Base-by-base conservation (phyloP, 2,888 invertebrate genomes). In the Caenorhabditis sp. region DNA sequence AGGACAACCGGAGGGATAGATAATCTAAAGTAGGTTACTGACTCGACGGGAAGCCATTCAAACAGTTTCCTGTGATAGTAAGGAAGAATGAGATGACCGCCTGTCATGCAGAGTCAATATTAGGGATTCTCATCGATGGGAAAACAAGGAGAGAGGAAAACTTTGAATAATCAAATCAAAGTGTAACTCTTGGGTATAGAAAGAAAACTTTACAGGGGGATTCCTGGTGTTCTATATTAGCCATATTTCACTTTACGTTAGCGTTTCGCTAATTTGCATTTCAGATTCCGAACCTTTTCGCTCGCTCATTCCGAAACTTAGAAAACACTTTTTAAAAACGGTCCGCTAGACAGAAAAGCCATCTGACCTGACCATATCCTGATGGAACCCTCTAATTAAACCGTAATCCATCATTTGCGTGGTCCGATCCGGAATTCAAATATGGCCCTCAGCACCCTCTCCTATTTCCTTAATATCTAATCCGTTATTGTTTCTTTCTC, bases 41-140 rank as follows among this genome's bases (percentile, higher is more conserved):
- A 35, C 66, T 49, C 51, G 35, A 35, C 66, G 28, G 66, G 66
- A 51, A 51, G 6, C 47, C 28, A n/a, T 51, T 58, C 75, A 59
- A 58, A 75, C 35, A 68, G 59, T 64, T 63, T 41, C 47, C 64
- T 22, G 51, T 38, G 66, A 75, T 75, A 66, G 41, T 51, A 41
- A 5, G 19, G 59, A 44, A 31, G 59, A 31, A 22, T 47, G 58
- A n/a, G n/a, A 54, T 54, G 74, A 44, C 41, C 64, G 73, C 56
- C 66, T 38, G 75, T 66, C 59, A 66, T 75, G 66, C 35, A 61
- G 51, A 51, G 68, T 76, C 59, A 76, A 76, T 76, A 76, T 76
- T 76, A 24, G 49, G 16, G 49, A 51, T 76, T 76, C 76, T 58
- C 76, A 76, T 49, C 41, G 51, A 66, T 68, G 69, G 59, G 76